Evolutionary conservation across 2,113 vertebrate genomes (phyloP), one percentile per base, ranked within the genome.

Genomic region (Toxostoma redivivum): DNA sequence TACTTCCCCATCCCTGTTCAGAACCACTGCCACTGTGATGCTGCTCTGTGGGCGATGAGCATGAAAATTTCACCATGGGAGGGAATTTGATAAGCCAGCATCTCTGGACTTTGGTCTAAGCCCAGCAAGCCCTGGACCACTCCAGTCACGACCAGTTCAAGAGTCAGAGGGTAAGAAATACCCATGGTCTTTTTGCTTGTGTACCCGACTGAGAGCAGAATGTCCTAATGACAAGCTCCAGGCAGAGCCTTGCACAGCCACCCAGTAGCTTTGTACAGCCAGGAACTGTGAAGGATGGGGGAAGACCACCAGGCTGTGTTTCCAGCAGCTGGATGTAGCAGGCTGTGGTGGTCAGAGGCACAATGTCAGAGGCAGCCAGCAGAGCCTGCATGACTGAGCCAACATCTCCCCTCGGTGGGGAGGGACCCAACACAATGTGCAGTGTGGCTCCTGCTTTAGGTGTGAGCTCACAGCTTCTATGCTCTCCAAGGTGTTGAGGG

Each of bases 371-470:
- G 50, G 13, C 22, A 84, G 47, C 13, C 0, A 1, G 40, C 64
- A 89, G 58, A 84, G 37, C 45, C 64, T 8, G 1, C 0, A 0
- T 27, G 27, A 48, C 30, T 0, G 3, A 35, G 13, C 28, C n/a
- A 70, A 10, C 7, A 6, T 40, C 40, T 67, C 17, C n/a, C 62
- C 24, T 72, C 1, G 0, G 9, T 22, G 21, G 60, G 60, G 33
- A 93, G 31, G 24, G 28, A 53, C 37, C 21, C 45, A 33, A 11
- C 0, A 4, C 0, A 1, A 24, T 0, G 2, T 17, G n/a, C 1
- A 1, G 23, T 7, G 44, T 30, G 33, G 38, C 33, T 94, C 27
- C 56, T 66, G 51, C 89, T 88, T 61, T 33, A 66, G 37, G 30
- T 0, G 0, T 30, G 64, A 72, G 51, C 33, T 87, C 7, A 1